Conservation (phyloP, 2,113 vertebrate species). For the Phocoena sinus region DNA sequence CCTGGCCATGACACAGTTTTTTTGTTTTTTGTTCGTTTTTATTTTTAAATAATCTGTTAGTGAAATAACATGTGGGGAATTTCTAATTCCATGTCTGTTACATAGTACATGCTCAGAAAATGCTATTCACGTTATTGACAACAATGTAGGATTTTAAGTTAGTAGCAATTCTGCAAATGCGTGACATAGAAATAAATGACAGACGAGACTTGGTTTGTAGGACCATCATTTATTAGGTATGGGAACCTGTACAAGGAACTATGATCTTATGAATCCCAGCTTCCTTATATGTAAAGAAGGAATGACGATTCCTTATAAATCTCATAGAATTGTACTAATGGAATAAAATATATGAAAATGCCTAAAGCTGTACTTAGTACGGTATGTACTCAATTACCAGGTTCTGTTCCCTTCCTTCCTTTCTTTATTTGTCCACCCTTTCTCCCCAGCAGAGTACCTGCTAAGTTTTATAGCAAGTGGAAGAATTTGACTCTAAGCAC, state of each 20-base stretch:
- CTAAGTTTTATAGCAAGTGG: background rate
- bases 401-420: background rate
- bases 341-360: background rate
- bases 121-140: background rate
- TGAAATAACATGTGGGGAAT: constrained; percentile 1
- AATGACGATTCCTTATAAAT: background rate
- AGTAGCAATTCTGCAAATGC: background rate
- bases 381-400: background rate
- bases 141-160: constrained; percentile 14
- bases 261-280: background rate
- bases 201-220: background rate
- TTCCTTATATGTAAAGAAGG: background rate
- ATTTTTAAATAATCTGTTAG: background rate
- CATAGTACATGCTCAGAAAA: background rate
- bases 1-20: background rate
- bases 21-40: background rate
- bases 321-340: background rate
- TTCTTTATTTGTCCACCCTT: background rate
- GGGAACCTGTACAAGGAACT: background rate
- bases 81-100: constrained; percentile 16
- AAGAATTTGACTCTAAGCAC: background rate
- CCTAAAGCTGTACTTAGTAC: background rate
- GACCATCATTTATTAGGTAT: background rate
- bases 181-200: background rate
- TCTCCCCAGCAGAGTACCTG: background rate